A percentile compares a stretch with the other conserved stretches of the same genome.
Conservation (phyloP, 2,797 vertebrate species). For the Chrysocyon brachyurus region DNA sequence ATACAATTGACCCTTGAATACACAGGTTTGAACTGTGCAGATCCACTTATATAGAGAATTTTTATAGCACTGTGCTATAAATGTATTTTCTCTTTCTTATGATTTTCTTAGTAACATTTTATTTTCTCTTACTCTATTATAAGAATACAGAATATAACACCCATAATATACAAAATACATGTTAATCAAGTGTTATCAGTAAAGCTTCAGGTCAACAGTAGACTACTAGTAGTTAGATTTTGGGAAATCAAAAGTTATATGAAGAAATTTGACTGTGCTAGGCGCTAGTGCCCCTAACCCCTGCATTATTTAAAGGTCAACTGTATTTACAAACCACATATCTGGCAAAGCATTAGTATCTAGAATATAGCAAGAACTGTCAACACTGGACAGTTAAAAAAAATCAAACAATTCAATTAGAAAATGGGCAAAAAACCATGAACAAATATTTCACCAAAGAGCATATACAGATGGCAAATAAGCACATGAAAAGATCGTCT, state of each 20-base stretch:
- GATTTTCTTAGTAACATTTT: background rate
- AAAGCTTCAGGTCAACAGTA: background rate
- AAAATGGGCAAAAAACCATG: background rate
- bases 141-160: background rate
- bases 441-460: background rate
- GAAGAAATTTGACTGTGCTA: background rate
- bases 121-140: background rate
- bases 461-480: background rate
- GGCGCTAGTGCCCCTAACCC: background rate
- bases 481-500: background rate
- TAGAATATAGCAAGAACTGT: background rate
- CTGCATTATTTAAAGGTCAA: background rate
- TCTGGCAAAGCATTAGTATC: background rate
- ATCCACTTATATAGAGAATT: background rate
- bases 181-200: background rate
- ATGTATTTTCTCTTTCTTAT: background rate
- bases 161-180: background rate
- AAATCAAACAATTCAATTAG: background rate
- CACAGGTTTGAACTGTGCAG: background rate
- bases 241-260: background rate
- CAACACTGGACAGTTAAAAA: background rate
- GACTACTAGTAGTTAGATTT: background rate
- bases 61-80: background rate
- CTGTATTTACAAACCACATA: background rate
- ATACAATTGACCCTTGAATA: background rate